Conservation (phyloP, 2,888 invertebrate genomes). For the Myathropa florea region DNA sequence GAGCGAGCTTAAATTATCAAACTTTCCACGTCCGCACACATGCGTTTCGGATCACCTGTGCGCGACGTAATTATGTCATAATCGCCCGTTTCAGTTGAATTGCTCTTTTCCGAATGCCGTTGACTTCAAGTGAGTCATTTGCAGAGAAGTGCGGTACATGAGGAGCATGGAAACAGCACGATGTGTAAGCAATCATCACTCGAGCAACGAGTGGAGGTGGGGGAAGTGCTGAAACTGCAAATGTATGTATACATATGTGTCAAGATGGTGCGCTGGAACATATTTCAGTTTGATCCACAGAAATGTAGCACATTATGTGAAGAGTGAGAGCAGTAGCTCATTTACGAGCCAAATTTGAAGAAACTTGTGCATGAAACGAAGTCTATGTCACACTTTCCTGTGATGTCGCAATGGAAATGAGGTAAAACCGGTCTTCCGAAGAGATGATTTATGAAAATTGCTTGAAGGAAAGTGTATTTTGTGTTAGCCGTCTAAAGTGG, state of each 20-base stretch:
- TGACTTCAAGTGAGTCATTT: constrained; percentile 41
- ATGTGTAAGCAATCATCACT: not conserved
- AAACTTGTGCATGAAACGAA: too few species aligned
- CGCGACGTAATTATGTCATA: constrained; percentile 25
- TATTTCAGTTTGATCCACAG: not conserved
- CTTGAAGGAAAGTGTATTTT: too few species aligned
- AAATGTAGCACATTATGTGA: too few species aligned
- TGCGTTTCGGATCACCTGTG: not conserved
- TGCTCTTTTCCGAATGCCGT: constrained; percentile 17
- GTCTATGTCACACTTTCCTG: not conserved
- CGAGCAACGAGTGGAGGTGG: not conserved
- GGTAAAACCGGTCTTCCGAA: not conserved
- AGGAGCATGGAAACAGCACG: not conserved
- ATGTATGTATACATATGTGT: not conserved
- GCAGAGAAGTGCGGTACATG: not conserved
- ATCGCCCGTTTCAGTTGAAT: constrained; percentile 12
- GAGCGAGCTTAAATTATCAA: not conserved
- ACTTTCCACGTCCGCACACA: not conserved
- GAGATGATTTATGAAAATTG: not conserved
- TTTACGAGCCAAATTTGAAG: too few species aligned
- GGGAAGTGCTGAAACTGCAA: not conserved
- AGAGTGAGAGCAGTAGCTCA: not conserved
- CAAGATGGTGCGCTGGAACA: not conserved
- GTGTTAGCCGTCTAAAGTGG: not conserved
- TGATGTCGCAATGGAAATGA: not conserved